phyloP scores from a whole-genome alignment of 1,140 invertebrate genomes.

The Kradibia gibbosae region DNA sequence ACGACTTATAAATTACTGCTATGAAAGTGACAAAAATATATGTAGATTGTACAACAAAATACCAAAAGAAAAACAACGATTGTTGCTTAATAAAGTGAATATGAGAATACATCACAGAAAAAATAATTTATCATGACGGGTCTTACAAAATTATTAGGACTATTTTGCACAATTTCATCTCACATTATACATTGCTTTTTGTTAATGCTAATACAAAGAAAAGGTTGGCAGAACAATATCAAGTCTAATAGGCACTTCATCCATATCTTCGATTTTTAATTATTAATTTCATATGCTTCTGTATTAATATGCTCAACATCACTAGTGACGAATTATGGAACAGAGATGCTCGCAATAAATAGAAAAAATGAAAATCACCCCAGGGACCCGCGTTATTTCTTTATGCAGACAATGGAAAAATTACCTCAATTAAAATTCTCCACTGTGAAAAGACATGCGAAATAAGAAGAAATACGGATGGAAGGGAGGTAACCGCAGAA shows the following conservation, averaged over 20 bases:
- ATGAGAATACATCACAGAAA: too few relatives aligned
- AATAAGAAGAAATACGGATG: not conserved
- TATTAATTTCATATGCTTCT: not conserved
- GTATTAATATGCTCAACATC: not conserved
- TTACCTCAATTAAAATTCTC: constrained; percentile 28
- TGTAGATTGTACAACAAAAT: too few relatives aligned
- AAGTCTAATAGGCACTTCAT: not conserved
- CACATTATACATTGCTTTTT: not conserved
- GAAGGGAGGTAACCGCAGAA: not conserved
- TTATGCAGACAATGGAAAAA: not conserved
- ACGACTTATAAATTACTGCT: too few relatives aligned
- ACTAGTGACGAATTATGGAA: not conserved
- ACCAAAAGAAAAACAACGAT: too few relatives aligned
- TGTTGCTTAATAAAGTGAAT: too few relatives aligned
- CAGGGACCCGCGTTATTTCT: not conserved
- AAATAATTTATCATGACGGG: not conserved
- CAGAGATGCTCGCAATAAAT: not conserved
- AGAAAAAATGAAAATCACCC: not conserved
- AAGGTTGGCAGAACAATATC: not conserved
- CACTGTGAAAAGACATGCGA: not conserved
- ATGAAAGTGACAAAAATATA: too few relatives aligned
- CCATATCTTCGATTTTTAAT: not conserved
- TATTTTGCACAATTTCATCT: not conserved
- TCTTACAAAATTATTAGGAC: not conserved
- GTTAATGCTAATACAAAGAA: not conserved